A percentile compares a stretch with the other conserved stretches of the same genome.
These are phyloP conservation scores for Sarcophaga variegata DNA, from an alignment of 2,888 invertebrate genomes.

Conservation along the genomic window DNA sequence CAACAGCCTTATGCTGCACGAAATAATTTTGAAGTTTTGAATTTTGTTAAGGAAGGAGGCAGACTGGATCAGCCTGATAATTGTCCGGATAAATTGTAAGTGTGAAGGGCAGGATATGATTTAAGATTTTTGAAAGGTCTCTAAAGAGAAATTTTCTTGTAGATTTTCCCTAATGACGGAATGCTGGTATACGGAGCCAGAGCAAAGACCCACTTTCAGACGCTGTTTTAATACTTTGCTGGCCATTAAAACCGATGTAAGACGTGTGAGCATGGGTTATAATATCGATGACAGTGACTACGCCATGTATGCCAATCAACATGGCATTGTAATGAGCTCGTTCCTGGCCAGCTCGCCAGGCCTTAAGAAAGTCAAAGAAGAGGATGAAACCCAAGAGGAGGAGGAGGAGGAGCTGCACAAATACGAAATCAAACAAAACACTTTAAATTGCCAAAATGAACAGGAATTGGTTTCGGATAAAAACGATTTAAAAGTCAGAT, in stretches of 20 bases:
- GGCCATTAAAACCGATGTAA: constrained; percentile 75
- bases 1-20: constrained; percentile 98
- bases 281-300: constrained; percentile 68
- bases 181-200: constrained; percentile 94
- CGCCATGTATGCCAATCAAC: constrained; percentile 70
- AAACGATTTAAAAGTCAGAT: constrained; percentile 61
- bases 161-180: constrained; percentile 92
- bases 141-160: constrained; percentile 60
- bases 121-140: too few relatives aligned
- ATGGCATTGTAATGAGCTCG: constrained; percentile 65
- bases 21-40: constrained; percentile 95
- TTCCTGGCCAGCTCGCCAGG: constrained; percentile 60
- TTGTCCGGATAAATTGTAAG: constrained; percentile 91
- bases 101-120: constrained; percentile 65
- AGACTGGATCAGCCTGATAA: constrained; percentile 90
- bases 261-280: constrained; percentile 71
- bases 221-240: constrained; percentile 85
- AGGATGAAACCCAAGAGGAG: constrained; percentile 4
- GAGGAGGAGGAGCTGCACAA: neutral
- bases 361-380: constrained; percentile 61
- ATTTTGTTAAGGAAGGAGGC: constrained; percentile 94
- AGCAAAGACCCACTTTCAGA: constrained; percentile 93
- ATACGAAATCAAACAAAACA: constrained; percentile 53
- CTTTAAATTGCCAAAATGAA: constrained; percentile 45
- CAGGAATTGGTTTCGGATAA: constrained; percentile 25